Percentiles rank a stretch among this genome's conserved stretches.
These are phyloP conservation scores for Boloria euphrosyne DNA, from an alignment of 2,888 invertebrate genomes.

Conservation along the genomic window DNA sequence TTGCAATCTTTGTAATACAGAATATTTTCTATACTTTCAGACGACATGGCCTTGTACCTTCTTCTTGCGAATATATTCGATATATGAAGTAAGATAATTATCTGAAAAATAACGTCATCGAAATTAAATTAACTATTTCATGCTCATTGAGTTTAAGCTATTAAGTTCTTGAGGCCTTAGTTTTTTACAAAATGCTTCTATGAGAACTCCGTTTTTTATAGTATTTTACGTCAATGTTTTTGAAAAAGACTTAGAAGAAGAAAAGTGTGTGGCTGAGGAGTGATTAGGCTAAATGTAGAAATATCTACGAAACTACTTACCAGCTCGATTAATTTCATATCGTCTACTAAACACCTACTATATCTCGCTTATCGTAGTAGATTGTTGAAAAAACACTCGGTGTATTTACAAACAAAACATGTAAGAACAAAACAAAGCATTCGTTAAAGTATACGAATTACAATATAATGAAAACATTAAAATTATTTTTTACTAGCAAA, in stretches of 20 bases:
- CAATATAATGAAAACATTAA: not conserved
- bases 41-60: conserved; percentile 46
- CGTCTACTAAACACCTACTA: conserved; percentile 8
- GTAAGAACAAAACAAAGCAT: not conserved
- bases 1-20: conserved; percentile 70
- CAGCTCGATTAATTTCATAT: conserved; percentile 28
- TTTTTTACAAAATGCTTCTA: no score
- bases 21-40: conserved; percentile 71
- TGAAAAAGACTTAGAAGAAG: no score
- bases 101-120: conserved; percentile 49
- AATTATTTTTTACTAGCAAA: not conserved
- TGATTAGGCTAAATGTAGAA: no score
- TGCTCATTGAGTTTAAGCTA: no score
- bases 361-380: conserved; percentile 9
- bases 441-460: not conserved
- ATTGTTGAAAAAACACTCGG: conserved; percentile 3
- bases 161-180: no score
- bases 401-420: conserved; percentile 25
- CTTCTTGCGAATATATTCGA: conserved; percentile 47
- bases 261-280: no score
- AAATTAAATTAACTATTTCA: not conserved
- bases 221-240: no score
- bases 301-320: not conserved
- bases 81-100: conserved; percentile 54
- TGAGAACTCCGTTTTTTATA: no score